Conservation (phyloP, 2,113 vertebrate species). For the Macrotus californicus region DNA sequence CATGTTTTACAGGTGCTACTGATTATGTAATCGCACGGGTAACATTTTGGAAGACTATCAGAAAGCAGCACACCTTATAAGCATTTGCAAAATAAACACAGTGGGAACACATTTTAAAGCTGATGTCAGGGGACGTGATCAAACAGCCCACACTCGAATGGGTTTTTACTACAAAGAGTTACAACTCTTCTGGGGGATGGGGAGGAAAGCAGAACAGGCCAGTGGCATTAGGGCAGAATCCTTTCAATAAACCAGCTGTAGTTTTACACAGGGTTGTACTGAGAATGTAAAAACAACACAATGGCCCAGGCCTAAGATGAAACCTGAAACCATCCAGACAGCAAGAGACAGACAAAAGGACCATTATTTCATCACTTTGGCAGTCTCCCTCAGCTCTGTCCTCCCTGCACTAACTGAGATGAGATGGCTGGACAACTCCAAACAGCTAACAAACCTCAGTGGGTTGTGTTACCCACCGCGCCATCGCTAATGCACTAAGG, state of each 20-base stretch:
- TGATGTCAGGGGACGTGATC: background rate
- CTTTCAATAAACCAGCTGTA: constrained; percentile 43
- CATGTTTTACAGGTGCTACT: constrained; percentile 30
- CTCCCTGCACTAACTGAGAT: background rate
- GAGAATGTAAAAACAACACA: constrained; percentile 58
- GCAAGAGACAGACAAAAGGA: constrained; percentile 56
- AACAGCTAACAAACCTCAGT: background rate
- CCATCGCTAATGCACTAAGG: background rate
- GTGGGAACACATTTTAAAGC: constrained; percentile 23
- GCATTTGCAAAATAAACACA: constrained; percentile 52
- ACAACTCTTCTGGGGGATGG: background rate
- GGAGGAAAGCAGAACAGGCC: background rate
- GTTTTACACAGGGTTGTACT: background rate
- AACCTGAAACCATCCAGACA: constrained; percentile 51
- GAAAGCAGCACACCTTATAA: constrained; percentile 22
- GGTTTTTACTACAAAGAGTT: background rate
- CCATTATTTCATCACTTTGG: constrained; percentile 52
- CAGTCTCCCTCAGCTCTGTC: background rate
- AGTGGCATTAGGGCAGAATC: background rate
- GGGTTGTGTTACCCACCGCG: constrained; percentile 19
- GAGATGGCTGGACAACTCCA: background rate
- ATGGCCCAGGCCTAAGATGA: constrained; percentile 44
- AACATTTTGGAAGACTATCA: constrained; percentile 33
- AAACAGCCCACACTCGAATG: background rate
- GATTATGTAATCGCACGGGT: constrained; percentile 36